Evolutionary conservation across 2,797 vertebrate genomes (phyloP).

Genomic region (Lophotriccus pileatus): DNA sequence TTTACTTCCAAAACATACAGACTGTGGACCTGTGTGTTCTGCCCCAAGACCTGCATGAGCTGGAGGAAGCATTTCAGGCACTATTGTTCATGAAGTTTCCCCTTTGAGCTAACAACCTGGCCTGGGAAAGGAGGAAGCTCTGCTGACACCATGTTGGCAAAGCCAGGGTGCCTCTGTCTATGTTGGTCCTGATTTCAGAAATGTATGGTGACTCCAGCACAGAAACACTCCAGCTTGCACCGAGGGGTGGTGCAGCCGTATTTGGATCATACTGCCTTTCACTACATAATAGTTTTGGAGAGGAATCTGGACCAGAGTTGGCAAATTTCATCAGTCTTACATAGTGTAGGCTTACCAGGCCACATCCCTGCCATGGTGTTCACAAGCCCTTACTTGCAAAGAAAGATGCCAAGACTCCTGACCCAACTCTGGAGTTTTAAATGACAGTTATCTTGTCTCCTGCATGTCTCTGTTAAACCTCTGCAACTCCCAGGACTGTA

Average conservation of each 20-base stretch:
- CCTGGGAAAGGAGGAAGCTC: background rate
- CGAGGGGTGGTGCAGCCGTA: background rate
- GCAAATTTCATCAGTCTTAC: background rate
- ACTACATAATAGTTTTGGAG: background rate
- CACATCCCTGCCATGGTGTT: background rate
- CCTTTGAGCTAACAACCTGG: background rate
- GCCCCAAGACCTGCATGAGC: background rate
- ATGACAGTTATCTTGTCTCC: background rate
- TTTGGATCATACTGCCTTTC: background rate
- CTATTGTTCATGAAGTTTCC: background rate
- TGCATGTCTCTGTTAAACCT: background rate
- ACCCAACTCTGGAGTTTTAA: background rate
- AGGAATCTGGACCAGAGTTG: background rate
- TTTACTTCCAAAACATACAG: background rate
- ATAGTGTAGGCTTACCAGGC: background rate
- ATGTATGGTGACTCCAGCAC: rapidly evolving
- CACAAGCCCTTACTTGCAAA: background rate
- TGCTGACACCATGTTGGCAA: background rate
- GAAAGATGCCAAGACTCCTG: background rate
- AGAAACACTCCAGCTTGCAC: background rate
- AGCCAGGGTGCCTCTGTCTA: background rate
- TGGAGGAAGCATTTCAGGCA: background rate
- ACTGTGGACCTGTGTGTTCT: background rate
- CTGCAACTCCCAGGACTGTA: background rate
- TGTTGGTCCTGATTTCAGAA: background rate